These are phyloP conservation scores for Bufo bufo DNA, from an alignment of 2,113 vertebrate genomes.

Conservation along the genomic window DNA sequence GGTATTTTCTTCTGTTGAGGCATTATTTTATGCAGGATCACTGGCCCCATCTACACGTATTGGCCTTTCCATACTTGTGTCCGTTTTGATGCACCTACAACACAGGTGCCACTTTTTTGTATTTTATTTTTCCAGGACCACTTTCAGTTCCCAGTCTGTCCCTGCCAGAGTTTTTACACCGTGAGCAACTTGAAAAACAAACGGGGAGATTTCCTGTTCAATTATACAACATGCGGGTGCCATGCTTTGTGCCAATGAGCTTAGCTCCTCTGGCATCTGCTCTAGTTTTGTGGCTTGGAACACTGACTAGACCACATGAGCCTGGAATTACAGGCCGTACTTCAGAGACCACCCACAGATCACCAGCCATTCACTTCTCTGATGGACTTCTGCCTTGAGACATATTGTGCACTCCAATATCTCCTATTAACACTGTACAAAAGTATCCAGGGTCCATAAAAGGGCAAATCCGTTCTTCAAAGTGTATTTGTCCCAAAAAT, in stretches of 20 bases:
- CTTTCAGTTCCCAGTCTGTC: no score
- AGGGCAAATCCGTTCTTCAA: background rate
- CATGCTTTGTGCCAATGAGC: background rate
- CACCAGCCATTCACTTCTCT: background rate
- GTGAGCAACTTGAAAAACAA: background rate
- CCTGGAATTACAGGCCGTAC: background rate
- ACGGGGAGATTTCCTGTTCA: background rate
- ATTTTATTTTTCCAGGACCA: no score
- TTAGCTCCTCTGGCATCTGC: constrained; percentile 10
- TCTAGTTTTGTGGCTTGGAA: constrained; percentile 17
- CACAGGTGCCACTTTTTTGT: no score
- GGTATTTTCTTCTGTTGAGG: no score
- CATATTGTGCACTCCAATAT: background rate
- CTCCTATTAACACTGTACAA: background rate
- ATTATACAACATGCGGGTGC: constrained; percentile 24
- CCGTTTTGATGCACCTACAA: no score
- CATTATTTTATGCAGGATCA: no score
- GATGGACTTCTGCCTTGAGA: constrained; percentile 3
- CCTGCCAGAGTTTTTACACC: no score
- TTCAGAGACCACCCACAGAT: constrained; percentile 19
- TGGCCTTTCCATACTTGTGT: no score
- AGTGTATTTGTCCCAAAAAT: background rate
- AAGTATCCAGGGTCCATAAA: background rate
- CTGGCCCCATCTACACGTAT: no score
- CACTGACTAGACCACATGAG: constrained; percentile 2